These are phyloP conservation scores for Trachymyrmex cornetzi DNA, from an alignment of 1,140 invertebrate genomes.

Conservation along the genomic window DNA sequence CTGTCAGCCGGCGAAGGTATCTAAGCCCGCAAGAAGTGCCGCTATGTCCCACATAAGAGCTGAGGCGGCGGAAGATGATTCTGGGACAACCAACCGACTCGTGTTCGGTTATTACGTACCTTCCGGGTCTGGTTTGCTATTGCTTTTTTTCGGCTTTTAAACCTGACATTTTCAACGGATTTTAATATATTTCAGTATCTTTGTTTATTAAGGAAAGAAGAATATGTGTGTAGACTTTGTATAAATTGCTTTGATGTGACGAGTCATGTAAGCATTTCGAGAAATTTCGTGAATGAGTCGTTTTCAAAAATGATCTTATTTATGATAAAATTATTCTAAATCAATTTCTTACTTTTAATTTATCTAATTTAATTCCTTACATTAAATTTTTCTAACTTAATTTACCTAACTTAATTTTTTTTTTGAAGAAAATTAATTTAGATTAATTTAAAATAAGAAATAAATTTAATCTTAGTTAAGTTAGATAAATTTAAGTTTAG, in stretches of 20 bases:
- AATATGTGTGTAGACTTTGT: background rate
- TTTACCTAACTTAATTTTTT: background rate
- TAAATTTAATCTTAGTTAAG: too few species aligned
- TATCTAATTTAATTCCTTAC: background rate
- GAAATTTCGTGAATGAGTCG: background rate
- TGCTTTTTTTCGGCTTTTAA: constrained; percentile 39
- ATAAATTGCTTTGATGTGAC: background rate
- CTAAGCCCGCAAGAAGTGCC: constrained; percentile 80
- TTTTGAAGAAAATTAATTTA: too few species aligned
- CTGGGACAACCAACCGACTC: constrained; percentile 68
- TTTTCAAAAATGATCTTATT: background rate
- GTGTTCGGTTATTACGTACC: constrained; percentile 70
- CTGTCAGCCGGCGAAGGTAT: constrained; percentile 71
- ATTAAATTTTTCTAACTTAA: background rate
- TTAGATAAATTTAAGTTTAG: too few species aligned
- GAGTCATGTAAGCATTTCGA: background rate
- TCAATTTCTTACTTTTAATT: background rate
- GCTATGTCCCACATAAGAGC: constrained; percentile 83
- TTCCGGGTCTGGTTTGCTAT: constrained; percentile 52
- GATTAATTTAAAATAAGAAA: too few species aligned
- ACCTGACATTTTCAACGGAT: background rate
- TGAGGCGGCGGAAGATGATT: constrained; percentile 73
- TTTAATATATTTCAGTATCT: background rate
- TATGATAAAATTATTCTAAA: background rate
- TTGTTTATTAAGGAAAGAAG: background rate